Base-by-base conservation (phyloP, 2,888 invertebrate genomes). In the Mongoloraphidia duomilia region DNA sequence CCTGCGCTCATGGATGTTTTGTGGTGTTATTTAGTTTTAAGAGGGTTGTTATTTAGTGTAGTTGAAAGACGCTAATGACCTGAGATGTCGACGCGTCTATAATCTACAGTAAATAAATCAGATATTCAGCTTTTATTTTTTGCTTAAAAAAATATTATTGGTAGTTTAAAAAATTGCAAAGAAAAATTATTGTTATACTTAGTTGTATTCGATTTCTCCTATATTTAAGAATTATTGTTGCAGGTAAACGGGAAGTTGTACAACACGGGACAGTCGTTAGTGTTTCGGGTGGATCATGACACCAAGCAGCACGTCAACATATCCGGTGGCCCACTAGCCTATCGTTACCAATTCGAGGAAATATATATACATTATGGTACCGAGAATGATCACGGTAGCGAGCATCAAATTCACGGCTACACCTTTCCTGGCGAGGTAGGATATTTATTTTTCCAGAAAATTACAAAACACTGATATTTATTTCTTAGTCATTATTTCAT, bases 401-500 rank as follows among this genome's bases (percentile, higher is more conserved):
- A 98, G 66, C 97, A 98, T 68, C 86, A 83, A 60, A 89, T 98
- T 56, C 91, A 93, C 60, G 90, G 92, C 54, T 87, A 92, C 61
- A 82, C 91, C 41, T 98, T 97, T 69, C 96, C 97, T 33, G 96
- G 93, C 50, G 98, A 98, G 83, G 96, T 97, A 64, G 78, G 78
- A 26, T 26, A 26, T 26, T 26, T 26, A 26, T 26, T 26, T 26
- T 26, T 26, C 6, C 26, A 2, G 17, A 17, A 26, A 26, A 26
- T 5, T 26, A 3, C 4, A 17, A n/a, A n/a, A n/a, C n/a, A n/a
- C n/a, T n/a, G n/a, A n/a, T n/a, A n/a, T n/a, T n/a, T n/a, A n/a
- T n/a, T n/a, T n/a, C n/a, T n/a, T n/a, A n/a, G n/a, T n/a, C n/a
- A n/a, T n/a, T n/a, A n/a, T n/a, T n/a, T n/a, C n/a, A n/a, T n/a